Base-by-base conservation (phyloP, 2,113 vertebrate species). In the Trematocara nigrifrons region DNA sequence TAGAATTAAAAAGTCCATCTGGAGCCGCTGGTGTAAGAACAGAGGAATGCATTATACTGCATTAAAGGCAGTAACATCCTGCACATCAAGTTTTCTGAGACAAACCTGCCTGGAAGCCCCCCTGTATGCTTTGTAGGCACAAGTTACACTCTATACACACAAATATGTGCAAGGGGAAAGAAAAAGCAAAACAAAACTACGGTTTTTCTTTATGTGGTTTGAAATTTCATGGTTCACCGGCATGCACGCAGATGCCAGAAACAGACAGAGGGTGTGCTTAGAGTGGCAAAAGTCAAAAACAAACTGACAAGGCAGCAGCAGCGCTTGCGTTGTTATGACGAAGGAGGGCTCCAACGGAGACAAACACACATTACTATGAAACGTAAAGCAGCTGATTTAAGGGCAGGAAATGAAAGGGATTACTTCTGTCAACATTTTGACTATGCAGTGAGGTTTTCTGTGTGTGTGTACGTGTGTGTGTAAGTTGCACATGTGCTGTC, bases 11-110 rank as follows among this genome's bases (percentile, higher is more conserved):
- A 61, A 80, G 47, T 81, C 56, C 29, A 71, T 80, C 57, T 57
- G 57, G 82, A 56, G 31, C 79, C 8, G 6, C 78, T 57, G 9
- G 18, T 77, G 53, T 90, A 78, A 86, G 49, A 86, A 79, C 42
- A 81, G 20, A 87, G 81, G 82, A 89, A 87, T 87, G 61, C 26
- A 86, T 91, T 85, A 79, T 45, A 54, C 38, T 51, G 26, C 77
- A 81, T 47, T 18, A 35, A 66, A 29, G 26, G 18, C 64, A 78
- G 51, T 81, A 69, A 84, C 89, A 92, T 92, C 90, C 91, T 89
- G 91, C 53, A 80, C 31, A 87, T 87, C 87, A 52, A 52, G 86
- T 92, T 92, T 85, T 38, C 53, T 83, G 22, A 84, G 52, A 87
- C 79, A 71, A 87, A 83, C 71, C 47, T 87, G 78, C 45, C 52